Base-by-base conservation (phyloP, 37 sponge, comb jelly and placozoan genomes). In the Ephydatia muelleri region DNA sequence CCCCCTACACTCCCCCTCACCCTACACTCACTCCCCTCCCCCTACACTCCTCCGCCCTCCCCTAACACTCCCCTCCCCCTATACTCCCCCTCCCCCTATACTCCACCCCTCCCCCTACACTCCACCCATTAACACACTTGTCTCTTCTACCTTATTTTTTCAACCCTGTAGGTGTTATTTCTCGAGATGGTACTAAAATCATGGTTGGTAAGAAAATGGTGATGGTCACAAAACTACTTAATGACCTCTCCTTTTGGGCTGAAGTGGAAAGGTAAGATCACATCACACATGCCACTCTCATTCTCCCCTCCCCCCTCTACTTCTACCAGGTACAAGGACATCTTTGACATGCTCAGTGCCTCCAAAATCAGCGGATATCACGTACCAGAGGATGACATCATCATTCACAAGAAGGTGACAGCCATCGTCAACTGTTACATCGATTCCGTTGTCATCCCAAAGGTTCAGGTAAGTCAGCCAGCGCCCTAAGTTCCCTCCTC, bases 361-460 rank as follows among this genome's bases (percentile, higher is more conserved):
- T 79, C 67, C 38, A 79, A 82, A 67, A 19, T 9, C 48, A 78
- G 70, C 2, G 89, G 93, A 0, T 76, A 72, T 22, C 83, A 87
- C 38, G 82, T 77, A 26, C 94, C 80, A 47, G 92, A 92, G 39
- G 88, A 89, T 38, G 91, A 94, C 34, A 82, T 76, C 73, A 86
- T 93, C 38, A 68, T 98, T 3, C 86, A 91, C 68, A 87, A 91
- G 69, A 98, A 98, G 40, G 98, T 96, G 29, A 85, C 90, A 32
- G 96, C 98, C 38, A 91, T 98, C 26, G 88, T 92, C 67, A 91
- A 91, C 82, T 95, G 96, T 78, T 98, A 80, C 75, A 75, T 98
- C 16, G 88, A 93, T 28, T 98, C 96, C 5, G 65, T 86, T n/a
- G 85, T 95, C 22, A 80, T 83, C 21, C 98, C 96, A 26, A 75